Percentiles rank a stretch among this genome's conserved stretches.
Conservation (phyloP, 2,797 vertebrate species). For the Premnoplex brunnescens region DNA sequence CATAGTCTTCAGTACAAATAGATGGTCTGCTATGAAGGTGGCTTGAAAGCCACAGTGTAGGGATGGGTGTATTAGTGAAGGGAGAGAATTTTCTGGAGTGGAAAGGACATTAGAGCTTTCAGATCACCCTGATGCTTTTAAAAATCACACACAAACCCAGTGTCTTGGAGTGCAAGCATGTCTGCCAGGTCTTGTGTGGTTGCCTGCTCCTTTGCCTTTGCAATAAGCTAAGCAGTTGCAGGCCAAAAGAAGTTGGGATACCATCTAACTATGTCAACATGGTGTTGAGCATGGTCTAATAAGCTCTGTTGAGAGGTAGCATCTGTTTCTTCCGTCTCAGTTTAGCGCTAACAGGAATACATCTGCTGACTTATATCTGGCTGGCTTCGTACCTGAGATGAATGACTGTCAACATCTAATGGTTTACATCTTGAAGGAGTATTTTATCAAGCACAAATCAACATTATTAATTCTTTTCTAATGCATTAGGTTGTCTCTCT, state of each 20-base stretch:
- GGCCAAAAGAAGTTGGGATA: not conserved
- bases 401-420: not conserved
- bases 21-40: not conserved
- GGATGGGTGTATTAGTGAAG: not conserved
- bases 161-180: not conserved
- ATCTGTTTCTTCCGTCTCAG: slow-evolving; percentile 2
- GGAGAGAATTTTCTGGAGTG: not conserved
- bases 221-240: not conserved
- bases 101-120: not conserved
- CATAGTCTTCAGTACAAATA: not conserved
- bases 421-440: not conserved
- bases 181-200: not conserved
- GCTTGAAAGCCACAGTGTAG: not conserved
- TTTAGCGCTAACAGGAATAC: not conserved
- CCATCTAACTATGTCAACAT: not conserved
- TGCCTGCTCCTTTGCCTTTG: not conserved
- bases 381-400: not conserved
- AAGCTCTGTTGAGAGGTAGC: slow-evolving; percentile 38
- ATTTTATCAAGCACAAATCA: not conserved
- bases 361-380: slow-evolving; percentile 2
- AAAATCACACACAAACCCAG: not conserved
- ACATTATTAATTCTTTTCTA: not conserved
- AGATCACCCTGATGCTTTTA: not conserved
- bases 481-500: not conserved
- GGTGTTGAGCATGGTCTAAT: not conserved